Percentiles rank a stretch among this genome's conserved stretches.
Conservation (phyloP, 2,888 invertebrate species). For the Orchesellides sinensis region DNA sequence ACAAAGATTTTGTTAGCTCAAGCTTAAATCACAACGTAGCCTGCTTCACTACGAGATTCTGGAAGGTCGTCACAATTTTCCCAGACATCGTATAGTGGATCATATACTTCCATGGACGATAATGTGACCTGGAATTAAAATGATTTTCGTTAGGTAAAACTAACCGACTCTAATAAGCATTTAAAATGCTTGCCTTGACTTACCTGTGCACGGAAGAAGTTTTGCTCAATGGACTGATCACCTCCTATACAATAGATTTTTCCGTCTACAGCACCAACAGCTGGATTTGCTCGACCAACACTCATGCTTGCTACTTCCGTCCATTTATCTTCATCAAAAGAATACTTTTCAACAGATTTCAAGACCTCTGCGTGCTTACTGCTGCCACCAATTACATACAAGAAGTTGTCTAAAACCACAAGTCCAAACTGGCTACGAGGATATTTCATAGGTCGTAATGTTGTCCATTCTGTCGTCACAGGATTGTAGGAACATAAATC, state of each 20-base stretch:
- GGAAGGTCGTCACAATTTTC: slow-evolving; percentile 87
- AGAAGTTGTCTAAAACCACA: slow-evolving; percentile 83
- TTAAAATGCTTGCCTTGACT: background rate
- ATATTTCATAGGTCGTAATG: slow-evolving; percentile 86
- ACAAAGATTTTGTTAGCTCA: slow-evolving; percentile 13
- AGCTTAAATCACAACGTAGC: slow-evolving; percentile 85
- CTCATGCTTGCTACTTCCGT: slow-evolving; percentile 85
- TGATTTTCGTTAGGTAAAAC: slow-evolving; percentile 71
- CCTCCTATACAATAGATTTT: slow-evolving; percentile 91
- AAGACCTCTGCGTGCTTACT: slow-evolving; percentile 88
- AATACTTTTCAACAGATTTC: slow-evolving; percentile 89
- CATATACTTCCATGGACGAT: slow-evolving; percentile 89
- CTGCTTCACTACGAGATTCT: slow-evolving; percentile 91
- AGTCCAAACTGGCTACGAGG: slow-evolving; percentile 91
- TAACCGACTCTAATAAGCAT: background rate
- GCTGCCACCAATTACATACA: slow-evolving; percentile 94
- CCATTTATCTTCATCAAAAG: slow-evolving; percentile 90
- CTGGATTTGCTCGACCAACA: slow-evolving; percentile 88
- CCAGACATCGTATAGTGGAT: slow-evolving; percentile 88
- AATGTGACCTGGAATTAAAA: slow-evolving; percentile 79
- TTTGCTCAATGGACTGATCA: slow-evolving; percentile 87
- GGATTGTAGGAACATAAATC: slow-evolving; percentile 90
- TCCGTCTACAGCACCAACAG: slow-evolving; percentile 90
- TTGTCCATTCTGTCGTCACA: slow-evolving; percentile 87
- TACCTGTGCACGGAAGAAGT: slow-evolving; percentile 90